Conservation (phyloP, 2,797 vertebrate species). For the Tiaroga cobitis region DNA sequence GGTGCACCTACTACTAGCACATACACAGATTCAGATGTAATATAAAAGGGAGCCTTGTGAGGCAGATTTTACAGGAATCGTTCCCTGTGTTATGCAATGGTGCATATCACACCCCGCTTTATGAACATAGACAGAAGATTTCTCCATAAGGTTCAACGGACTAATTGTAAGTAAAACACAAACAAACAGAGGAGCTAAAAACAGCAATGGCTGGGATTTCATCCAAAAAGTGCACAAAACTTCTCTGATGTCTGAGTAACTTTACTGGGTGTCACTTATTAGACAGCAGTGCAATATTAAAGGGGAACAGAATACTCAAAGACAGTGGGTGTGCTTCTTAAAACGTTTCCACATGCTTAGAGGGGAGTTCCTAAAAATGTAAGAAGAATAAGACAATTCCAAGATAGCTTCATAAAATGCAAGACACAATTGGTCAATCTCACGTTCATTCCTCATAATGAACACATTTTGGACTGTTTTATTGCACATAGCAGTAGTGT, state of each 20-base stretch:
- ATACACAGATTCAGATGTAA: neutral
- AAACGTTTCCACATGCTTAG: neutral
- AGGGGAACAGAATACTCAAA: neutral
- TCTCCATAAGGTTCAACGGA: neutral
- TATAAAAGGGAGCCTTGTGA: neutral
- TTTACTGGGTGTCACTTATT: neutral
- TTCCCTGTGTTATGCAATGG: neutral
- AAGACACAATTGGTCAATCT: neutral
- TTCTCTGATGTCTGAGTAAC: neutral
- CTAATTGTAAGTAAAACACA: slow-evolving; percentile 11
- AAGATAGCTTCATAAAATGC: neutral
- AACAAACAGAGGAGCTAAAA: slow-evolving; percentile 11
- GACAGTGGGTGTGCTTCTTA: neutral
- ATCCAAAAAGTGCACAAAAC: neutral
- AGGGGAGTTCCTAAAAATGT: neutral
- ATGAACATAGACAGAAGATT: neutral
- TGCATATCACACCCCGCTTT: neutral
- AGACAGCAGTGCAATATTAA: neutral
- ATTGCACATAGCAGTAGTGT: neutral
- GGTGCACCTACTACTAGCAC: neutral
- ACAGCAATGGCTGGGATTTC: neutral
- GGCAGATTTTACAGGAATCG: neutral
- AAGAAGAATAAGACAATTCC: neutral
- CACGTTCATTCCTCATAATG: neutral
- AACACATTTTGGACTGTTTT: neutral